A percentile compares a stretch with the other conserved stretches of the same genome.
phyloP scores from a whole-genome alignment of 2,888 invertebrate species.

The Tachina fera region DNA sequence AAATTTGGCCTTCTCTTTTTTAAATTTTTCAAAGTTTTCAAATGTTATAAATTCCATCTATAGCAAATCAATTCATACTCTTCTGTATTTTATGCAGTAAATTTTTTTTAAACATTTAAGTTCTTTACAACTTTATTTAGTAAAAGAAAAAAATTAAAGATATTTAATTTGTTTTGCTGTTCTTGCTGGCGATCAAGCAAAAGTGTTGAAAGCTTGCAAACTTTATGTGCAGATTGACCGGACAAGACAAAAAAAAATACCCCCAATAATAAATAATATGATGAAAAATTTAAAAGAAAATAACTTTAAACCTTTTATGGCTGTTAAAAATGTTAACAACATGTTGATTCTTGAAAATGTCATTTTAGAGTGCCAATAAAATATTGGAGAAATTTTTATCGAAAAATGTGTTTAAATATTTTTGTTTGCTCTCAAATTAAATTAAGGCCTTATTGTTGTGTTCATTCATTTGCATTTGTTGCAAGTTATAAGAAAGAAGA shows the following conservation, averaged over 20 bases:
- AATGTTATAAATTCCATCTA: no score
- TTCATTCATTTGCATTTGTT: background rate
- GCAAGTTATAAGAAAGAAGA: background rate
- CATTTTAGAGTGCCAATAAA: conserved; percentile 65
- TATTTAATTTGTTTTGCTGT: conserved; percentile 18
- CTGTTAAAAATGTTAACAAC: conserved; percentile 62
- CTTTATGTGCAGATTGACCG: conserved; percentile 47
- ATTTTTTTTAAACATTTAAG: background rate
- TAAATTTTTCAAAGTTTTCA: no score
- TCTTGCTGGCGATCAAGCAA: conserved; percentile 8
- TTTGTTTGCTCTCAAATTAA: conserved; percentile 10
- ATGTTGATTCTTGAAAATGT: conserved; percentile 58
- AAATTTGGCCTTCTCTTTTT: no score
- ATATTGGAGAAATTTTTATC: conserved; percentile 62
- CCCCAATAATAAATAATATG: conserved; percentile 3
- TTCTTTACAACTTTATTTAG: background rate
- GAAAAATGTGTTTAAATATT: conserved; percentile 9
- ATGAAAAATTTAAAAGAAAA: conserved; percentile 37
- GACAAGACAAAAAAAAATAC: background rate
- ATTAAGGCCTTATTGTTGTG: conserved; percentile 22
- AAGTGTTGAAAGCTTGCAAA: conserved; percentile 48
- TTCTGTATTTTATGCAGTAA: background rate
- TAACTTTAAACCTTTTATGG: conserved; percentile 48
- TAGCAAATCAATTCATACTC: background rate
- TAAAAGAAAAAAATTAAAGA: conserved; percentile 7